Evolutionary conservation across 2,113 vertebrate species (phyloP).

Genomic region (Chaetura pelagica): DNA sequence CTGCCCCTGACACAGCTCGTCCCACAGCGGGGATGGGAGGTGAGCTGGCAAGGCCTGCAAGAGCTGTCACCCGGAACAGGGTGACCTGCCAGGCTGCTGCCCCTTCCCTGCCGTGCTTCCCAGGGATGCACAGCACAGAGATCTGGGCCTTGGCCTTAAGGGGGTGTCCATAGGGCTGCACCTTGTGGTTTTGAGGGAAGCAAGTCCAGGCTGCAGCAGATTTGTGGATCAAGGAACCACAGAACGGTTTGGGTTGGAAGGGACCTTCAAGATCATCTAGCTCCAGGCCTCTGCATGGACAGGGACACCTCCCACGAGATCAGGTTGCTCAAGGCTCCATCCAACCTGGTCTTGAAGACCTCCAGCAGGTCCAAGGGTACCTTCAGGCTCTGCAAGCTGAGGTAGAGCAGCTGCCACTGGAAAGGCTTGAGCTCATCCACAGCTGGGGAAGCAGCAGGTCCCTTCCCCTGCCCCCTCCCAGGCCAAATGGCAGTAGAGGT

Average conservation of each 20-base stretch:
- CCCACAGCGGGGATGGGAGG: fast-evolving
- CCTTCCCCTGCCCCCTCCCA: background rate
- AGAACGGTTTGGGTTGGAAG: no score
- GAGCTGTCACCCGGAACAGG: fast-evolving
- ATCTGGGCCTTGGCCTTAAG: fast-evolving
- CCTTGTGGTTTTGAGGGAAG: background rate
- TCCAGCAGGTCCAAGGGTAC: no score
- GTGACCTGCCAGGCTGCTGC: background rate
- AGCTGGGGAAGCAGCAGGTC: background rate
- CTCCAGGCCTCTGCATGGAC: no score
- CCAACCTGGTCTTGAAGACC: no score
- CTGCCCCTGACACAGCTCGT: background rate
- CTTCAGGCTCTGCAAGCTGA: no score
- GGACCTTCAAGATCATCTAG: no score
- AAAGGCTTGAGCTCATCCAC: no score
- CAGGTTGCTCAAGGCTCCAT: no score
- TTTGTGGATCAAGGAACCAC: background rate
- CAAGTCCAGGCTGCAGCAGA: background rate
- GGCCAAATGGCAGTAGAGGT: background rate
- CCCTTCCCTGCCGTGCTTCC: background rate
- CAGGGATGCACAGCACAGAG: background rate
- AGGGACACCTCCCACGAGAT: no score
- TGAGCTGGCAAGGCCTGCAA: background rate
- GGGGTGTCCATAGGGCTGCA: background rate
- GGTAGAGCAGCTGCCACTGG: no score